Evolutionary conservation across 1,140 invertebrate species (phyloP), one percentile per base, ranked within the genome.

Genomic region (Drosophila mayri): DNA sequence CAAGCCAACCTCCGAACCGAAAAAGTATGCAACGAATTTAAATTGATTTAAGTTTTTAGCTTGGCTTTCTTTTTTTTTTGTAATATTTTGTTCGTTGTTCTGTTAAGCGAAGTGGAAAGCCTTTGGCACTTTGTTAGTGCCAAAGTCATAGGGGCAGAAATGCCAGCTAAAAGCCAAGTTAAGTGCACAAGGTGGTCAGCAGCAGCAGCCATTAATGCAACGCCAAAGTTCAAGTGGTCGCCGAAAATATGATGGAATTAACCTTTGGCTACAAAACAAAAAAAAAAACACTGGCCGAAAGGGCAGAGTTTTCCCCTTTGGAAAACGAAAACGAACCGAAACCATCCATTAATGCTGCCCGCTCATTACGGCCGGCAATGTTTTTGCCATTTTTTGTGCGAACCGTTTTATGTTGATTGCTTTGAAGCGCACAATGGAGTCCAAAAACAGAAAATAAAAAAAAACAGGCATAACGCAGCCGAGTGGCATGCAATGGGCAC

Each of bases 21-120:
- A 75, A 66, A 61, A 65, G 73, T 70, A 80, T 80, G 80, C 76
- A 80, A 64, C 62, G 54, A 59, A 79, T 73, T 81, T 79, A 88
- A 83, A 85, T 85, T 86, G 81, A 86, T 84, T 84, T 85, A 85
- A 84, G 67, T 86, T 73, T 77, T 41, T 37, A 71, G 50, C 9
- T 37, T 0, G 50, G 18, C 10, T 37, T 30, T 16, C 4, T 16
- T 37, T 18, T 37, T 37, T 3, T 32, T 37, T 54, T 6, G 18
- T 37, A 35, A 35, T 47, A 40, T 49, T 71, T 49, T n/a, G 2
- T 9, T n/a, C 18, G 18, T 14, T 58, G 43, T 22, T 58, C 32
- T 49, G 43, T 11, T n/a, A 6, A 67, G 52, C 66, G 43, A 72
- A 22, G 43, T 50, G 66, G 52, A 72, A 72, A 72, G 58, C 68